Conservation (phyloP, 2,113 vertebrate genomes). For the Gymnobelideus leadbeateri region DNA sequence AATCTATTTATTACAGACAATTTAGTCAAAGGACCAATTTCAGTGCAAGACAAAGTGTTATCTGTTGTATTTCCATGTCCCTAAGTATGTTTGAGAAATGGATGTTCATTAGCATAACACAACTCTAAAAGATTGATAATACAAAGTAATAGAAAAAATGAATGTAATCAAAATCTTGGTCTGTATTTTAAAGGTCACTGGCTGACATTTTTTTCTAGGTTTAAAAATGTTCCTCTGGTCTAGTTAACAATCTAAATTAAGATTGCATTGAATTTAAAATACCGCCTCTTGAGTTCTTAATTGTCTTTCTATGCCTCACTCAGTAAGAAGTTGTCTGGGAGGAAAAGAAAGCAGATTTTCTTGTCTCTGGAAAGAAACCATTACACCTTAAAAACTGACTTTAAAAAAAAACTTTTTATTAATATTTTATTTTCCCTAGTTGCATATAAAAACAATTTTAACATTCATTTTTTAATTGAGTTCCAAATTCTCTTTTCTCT, state of each 20-base stretch:
- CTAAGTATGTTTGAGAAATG: constrained; percentile 1
- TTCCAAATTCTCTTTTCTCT: not conserved
- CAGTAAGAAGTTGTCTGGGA: not conserved
- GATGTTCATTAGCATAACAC: not conserved
- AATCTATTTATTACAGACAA: not conserved
- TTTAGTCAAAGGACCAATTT: constrained; percentile 32
- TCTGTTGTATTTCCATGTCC: not conserved
- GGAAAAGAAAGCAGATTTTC: not conserved
- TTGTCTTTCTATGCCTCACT: not conserved
- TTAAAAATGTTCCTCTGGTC: not conserved
- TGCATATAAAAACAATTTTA: not conserved
- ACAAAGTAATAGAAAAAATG: constrained; percentile 12
- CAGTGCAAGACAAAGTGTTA: not conserved
- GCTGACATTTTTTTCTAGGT: not conserved
- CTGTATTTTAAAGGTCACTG: not conserved
- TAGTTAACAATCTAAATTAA: constrained; percentile 15
- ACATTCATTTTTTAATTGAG: not conserved
- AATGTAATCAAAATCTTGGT: not conserved
- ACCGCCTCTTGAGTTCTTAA: constrained; percentile 9
- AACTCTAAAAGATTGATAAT: constrained; percentile 11
- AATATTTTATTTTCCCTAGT: not conserved
- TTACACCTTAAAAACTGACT: not conserved
- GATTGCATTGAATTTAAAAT: constrained; percentile 3
- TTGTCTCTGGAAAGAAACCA: constrained; percentile 8
- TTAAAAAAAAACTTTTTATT: no score